Base-by-base conservation (phyloP, 2,797 vertebrate species). In the Eleutherodactylus coqui region DNA sequence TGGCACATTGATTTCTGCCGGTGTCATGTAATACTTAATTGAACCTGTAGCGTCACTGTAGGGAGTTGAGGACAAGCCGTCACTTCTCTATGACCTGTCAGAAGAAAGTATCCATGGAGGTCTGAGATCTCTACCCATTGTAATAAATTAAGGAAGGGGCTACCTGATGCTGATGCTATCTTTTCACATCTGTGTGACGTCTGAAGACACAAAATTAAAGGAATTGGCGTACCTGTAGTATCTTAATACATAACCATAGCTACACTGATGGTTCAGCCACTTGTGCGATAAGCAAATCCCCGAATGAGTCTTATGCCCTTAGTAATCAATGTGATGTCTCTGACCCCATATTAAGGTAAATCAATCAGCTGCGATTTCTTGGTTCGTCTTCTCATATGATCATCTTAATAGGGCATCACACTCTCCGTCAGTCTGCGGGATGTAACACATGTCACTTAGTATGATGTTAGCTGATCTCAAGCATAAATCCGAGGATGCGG, bases 391-490 rank as follows among this genome's bases (percentile, higher is more conserved):
- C 24, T 73, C 70, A n/a, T 45, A 38, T 27, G 58, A 62, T 43
- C 49, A 1, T 45, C 34, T 82, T 82, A 70, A 51, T 53, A 72
- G 49, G 67, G 51, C 45, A 72, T 41, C 38, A 72, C 9, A n/a
- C n/a, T 43, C 21, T 38, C 29, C n/a, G 10, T 49, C 32, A 36
- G 79, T 51, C 79, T 70, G 64, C 24, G 55, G 45, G 41, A 53
- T 36, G 5, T 43, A n/a, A 82, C 24, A 29, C 79, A 51, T 69
- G 76, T 79, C 79, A 70, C 64, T 72, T 82, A 55, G 45, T 72
- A 72, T 73, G 51, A 82, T 38, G 34, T 75, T 83, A 13, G 51
- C 82, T 76, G 55, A 75, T 58, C 14, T 84, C 73, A 64, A 77
- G 73, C 58, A 49, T 51, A 13, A 76, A 67, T 45, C 64, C 32